Base-by-base conservation (phyloP, 2,797 vertebrate species). In the Oryzias dopingdopingensis region DNA sequence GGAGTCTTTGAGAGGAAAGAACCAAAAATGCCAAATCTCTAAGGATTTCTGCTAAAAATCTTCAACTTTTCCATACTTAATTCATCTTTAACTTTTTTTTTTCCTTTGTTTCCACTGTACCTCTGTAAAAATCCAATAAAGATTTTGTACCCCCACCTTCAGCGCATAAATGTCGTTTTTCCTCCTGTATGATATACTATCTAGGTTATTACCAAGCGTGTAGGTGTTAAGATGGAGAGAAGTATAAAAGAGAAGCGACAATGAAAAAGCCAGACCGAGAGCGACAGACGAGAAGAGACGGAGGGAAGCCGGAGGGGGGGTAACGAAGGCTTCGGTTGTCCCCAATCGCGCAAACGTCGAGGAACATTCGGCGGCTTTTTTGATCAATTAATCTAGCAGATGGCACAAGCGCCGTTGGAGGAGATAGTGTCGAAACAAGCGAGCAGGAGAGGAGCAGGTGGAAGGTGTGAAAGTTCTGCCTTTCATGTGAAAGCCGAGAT, bases 381-480 rank as follows among this genome's bases (percentile, higher is more conserved):
- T 91, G 86, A 92, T 91, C 88, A 90, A 84, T 89, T 90, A 81
- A 85, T 87, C 75, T 59, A 73, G 81, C 87, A 90, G 84, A 86
- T 87, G 84, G 86, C 76, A 76, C 13, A 40, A 64, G 65, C 26
- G 62, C 72, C 77, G 77, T 76, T 71, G 72, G 64, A 64, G 77
- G 72, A 69, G 74, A 77, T 67, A 71, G 79, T 47, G 62, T 64
- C 29, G 76, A 77, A 72, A 37, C 8, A 74, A 71, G 65, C 42
- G 70, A 80, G 72, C 67, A 17, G 53, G 51, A 59, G 18, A 13
- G 71, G 61, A 79, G 77, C 74, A 83, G 80, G 80, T 82, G 82
- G 77, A 83, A 83, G 71, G 75, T 83, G 83, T 56, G 49, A 76
- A 78, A 77, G 74, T 74, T 79, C 68, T 2, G 14, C 47, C 77